phyloP scores from a whole-genome alignment of 1,140 invertebrate genomes.

The Magallana gigas region DNA sequence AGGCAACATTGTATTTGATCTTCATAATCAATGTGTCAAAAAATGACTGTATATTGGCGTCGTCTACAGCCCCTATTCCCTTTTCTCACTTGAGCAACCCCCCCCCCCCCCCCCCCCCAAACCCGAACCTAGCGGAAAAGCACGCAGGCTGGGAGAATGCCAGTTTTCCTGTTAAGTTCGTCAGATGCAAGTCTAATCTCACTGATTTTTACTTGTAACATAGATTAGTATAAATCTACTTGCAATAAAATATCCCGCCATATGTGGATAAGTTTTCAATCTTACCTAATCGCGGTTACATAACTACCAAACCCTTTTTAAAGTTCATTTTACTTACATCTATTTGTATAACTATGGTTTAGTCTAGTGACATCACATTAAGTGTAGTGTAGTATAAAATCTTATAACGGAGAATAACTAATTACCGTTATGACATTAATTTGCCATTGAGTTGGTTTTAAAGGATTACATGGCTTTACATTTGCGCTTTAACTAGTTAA shows the following conservation, averaged over 20 bases:
- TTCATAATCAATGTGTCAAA: too few species aligned
- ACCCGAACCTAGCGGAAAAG: background rate
- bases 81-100: too few species aligned
- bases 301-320: background rate
- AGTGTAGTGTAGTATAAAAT: too few species aligned
- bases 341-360: background rate
- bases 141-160: background rate
- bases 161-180: background rate
- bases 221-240: background rate
- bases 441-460: background rate
- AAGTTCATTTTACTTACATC: too few species aligned
- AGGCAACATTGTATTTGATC: background rate
- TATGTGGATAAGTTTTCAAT: background rate
- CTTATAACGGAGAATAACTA: background rate
- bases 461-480: background rate
- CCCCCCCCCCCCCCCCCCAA: background rate
- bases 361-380: too few species aligned
- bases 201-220: background rate
- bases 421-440: slow-evolving; percentile 37
- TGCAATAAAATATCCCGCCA: background rate
- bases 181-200: background rate
- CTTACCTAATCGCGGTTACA: background rate
- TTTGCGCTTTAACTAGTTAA: background rate
- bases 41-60: too few species aligned
- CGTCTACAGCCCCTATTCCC: too few species aligned